Evolutionary conservation across 1,140 invertebrate genomes (phyloP).

Genomic region (Aradophagus sp.): DNA sequence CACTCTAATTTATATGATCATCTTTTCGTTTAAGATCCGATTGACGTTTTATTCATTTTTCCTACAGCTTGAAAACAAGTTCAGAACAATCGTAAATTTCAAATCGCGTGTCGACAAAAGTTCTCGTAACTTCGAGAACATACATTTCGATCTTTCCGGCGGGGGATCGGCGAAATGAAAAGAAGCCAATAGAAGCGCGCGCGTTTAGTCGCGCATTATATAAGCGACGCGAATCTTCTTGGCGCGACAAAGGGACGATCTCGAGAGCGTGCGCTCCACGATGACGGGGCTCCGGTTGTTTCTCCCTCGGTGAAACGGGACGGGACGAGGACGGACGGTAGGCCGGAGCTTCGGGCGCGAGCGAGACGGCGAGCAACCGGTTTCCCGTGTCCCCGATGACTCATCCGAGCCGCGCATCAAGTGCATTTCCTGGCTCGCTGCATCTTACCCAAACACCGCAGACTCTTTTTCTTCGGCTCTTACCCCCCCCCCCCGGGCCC

Average conservation of each 20-base stretch:
- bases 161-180: no score
- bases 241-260: conserved; percentile 65
- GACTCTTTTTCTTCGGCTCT: conserved; percentile 4
- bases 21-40: no score
- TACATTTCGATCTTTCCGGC: no score
- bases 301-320: conserved; percentile 9
- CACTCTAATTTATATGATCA: no score
- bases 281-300: conserved; percentile 32
- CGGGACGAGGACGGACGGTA: conserved; percentile 5
- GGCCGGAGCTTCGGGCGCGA: no score
- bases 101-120: no score
- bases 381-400: conserved; percentile 73
- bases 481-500: not conserved
- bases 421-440: conserved; percentile 72
- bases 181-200: no score
- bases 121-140: no score
- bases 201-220: conserved; percentile 32
- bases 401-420: conserved; percentile 70
- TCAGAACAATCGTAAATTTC: no score
- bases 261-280: conserved; percentile 54
- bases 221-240: conserved; percentile 38
- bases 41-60: no score
- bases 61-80: no score
- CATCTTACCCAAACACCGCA: conserved; percentile 59
- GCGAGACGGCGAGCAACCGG: conserved; percentile 62